Evolutionary conservation across 1,140 invertebrate genomes (phyloP).

Genomic region (Drosophila sucinea): DNA sequence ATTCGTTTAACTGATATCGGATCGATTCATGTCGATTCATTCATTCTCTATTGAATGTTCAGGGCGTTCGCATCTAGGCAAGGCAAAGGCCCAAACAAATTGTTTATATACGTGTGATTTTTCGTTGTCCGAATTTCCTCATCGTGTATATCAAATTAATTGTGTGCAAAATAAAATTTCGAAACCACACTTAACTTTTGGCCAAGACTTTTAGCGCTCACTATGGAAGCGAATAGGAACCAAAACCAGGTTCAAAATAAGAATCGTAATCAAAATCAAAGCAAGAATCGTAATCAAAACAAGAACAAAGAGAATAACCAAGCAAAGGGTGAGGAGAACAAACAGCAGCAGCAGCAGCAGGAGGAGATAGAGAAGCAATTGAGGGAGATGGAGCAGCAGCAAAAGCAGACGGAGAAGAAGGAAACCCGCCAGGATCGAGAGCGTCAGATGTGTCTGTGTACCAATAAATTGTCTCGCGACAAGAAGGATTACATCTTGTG

Average conservation of each 20-base stretch:
- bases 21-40: background rate
- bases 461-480: slow-evolving; percentile 24
- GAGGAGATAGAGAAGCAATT: no score
- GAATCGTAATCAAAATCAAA: background rate
- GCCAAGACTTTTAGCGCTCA: background rate
- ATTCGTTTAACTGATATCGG: background rate
- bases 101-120: slow-evolving; percentile 49
- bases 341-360: no score
- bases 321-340: no score
- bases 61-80: slow-evolving; percentile 55
- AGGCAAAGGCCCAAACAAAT: slow-evolving; percentile 43
- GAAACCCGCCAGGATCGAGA: slow-evolving; percentile 26
- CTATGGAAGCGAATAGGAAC: background rate
- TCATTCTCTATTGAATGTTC: slow-evolving; percentile 70
- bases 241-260: background rate
- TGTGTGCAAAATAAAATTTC: slow-evolving; percentile 38
- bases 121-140: slow-evolving; percentile 16
- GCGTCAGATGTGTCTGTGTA: slow-evolving; percentile 40
- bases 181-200: background rate
- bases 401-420: slow-evolving; percentile 16
- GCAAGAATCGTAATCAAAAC: background rate
- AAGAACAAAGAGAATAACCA: no score
- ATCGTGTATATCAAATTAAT: slow-evolving; percentile 41
- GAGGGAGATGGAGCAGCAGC: slow-evolving; percentile 2
- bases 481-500: slow-evolving; percentile 53